Percentiles rank a stretch among this genome's conserved stretches.
Conservation (phyloP, 2,113 vertebrate species). For the Odontesthes bonariensis region DNA sequence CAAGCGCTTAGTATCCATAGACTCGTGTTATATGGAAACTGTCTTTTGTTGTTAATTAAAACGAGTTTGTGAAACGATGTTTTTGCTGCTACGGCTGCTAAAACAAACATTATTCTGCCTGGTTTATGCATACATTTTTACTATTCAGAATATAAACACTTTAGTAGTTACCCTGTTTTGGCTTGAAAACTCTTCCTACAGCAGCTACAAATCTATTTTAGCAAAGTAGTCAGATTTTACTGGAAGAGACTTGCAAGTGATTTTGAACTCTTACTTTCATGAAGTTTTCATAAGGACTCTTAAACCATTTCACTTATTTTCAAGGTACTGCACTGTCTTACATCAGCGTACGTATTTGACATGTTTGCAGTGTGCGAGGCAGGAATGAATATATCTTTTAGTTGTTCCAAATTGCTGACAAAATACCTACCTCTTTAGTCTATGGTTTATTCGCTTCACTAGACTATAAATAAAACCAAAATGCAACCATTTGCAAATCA, state of each 20-base stretch:
- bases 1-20: neutral
- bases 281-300: neutral
- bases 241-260: neutral
- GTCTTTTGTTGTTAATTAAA: neutral
- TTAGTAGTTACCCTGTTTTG: slow-evolving; percentile 23
- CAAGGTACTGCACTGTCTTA: neutral
- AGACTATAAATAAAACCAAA: neutral
- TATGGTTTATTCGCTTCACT: neutral
- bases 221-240: neutral
- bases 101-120: slow-evolving; percentile 9
- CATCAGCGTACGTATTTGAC: neutral
- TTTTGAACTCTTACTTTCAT: neutral
- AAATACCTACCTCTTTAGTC: neutral
- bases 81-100: slow-evolving; percentile 2
- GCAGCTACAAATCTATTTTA: neutral
- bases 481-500: no score
- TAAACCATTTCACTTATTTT: neutral
- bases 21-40: neutral
- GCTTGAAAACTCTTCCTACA: neutral
- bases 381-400: neutral
- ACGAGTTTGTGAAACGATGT: neutral
- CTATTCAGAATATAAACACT: slow-evolving; percentile 30
- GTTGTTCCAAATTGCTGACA: neutral
- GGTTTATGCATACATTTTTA: slow-evolving; percentile 33
- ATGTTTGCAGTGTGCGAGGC: neutral